Conservation (phyloP, 2,113 vertebrate genomes). For the Puntigrus tetrazona region DNA sequence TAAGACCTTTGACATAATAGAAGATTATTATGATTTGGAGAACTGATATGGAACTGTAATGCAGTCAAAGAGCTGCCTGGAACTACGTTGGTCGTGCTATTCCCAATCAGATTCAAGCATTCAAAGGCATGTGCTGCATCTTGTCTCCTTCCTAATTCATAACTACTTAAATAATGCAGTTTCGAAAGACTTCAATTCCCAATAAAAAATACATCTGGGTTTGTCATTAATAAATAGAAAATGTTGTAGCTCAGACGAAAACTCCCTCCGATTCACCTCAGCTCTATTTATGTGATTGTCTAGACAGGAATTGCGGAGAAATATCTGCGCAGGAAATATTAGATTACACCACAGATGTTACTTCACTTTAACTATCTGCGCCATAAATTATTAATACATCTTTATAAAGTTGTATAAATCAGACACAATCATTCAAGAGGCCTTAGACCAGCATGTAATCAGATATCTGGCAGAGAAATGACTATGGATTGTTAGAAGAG, state of each 20-base stretch:
- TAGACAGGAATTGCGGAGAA: slow-evolving; percentile 6
- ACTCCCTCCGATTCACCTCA: slow-evolving; percentile 12
- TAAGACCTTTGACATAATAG: too few species aligned
- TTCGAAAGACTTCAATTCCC: not conserved
- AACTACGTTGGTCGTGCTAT: too few species aligned
- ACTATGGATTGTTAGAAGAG: not conserved
- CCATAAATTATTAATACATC: not conserved
- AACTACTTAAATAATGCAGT: not conserved
- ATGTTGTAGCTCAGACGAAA: not conserved
- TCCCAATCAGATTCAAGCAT: too few species aligned
- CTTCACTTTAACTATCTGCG: not conserved
- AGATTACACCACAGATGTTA: slow-evolving; percentile 18
- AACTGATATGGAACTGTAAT: too few species aligned
- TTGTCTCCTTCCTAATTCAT: slow-evolving; percentile 13
- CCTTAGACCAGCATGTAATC: not conserved
- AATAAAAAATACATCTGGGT: not conserved
- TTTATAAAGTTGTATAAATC: not conserved
- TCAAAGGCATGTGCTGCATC: not conserved
- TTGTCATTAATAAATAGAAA: not conserved
- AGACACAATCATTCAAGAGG: not conserved
- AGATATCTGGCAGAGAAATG: not conserved
- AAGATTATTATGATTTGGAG: too few species aligned
- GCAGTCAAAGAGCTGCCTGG: too few species aligned
- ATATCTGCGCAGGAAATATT: slow-evolving; percentile 16
- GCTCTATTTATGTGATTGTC: not conserved